Base-by-base conservation (phyloP, 2,797 vertebrate genomes). In the Chaenodraco wilsoni region DNA sequence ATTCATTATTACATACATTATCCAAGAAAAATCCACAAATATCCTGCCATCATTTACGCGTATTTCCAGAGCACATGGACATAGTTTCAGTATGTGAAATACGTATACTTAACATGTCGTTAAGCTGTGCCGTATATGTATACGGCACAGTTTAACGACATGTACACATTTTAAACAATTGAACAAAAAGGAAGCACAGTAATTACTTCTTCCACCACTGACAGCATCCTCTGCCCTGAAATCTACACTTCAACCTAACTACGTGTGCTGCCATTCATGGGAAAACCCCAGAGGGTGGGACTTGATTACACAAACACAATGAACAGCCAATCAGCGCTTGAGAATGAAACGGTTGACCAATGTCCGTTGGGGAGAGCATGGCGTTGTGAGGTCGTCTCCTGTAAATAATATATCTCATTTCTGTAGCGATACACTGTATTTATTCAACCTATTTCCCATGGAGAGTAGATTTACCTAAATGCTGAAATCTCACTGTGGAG, bases 211-310 rank as follows among this genome's bases (percentile, higher is more conserved):
- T 27, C 14, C 19, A 50, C 9, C 15, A 52, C 31, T 55, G 15
- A 60, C 37, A 59, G 56, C 69, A 52, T 79, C 43, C 17, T 77
- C 48, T 77, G 31, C 23, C 13, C 33, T 74, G 49, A 52, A 17
- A 54, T 23, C 71, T 82, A 6, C 87, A 14, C 65, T 63, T 75
- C 94, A 91, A 91, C 92, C 94, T 51, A 95, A 91, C 93, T 76
- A 78, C 10, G 21, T 48, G 41, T 41, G 23, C 74, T 78, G 67
- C 45, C 67, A 43, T 78, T 49, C 68, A 63, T 86, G 92, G 94
- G 93, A 94, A 95, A 95, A 71, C 91, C 94, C 95, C 92, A 80
- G 52, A 10, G 75, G 72, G 84, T 13, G 87, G 81, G 76, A 54
- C 79, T 71, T 46, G 10, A 5, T 50, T 49, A 82, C 33, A 58